Base-by-base conservation (phyloP, 2,888 invertebrate genomes). In the Chesias legatella region DNA sequence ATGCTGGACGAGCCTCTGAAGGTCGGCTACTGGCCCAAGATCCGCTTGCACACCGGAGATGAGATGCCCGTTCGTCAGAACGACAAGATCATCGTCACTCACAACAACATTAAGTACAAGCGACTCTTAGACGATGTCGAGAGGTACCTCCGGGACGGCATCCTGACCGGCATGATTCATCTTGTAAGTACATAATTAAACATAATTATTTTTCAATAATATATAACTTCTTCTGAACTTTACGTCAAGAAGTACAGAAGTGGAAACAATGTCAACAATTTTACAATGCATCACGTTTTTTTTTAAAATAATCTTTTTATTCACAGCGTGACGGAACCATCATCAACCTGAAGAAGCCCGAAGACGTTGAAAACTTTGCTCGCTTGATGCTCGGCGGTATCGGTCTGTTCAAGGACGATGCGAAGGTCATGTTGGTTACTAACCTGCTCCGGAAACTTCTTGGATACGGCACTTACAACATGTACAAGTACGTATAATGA, bases 361-460 rank as follows among this genome's bases (percentile, higher is more conserved):
- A 93, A 51, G 92, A 93, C 53, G 79, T 93, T 50, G 91, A 94
- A 65, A 85, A 88, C 58, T 85, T 94, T 44, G 93, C 92, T 28
- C 90, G 92, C 56, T 60, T 94, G 54, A 79, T 94, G 51, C 90
- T 93, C 66, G 91, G 91, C 28, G 92, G 92, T 52, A 81, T 90
- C 45, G 89, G 90, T 39, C 48, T 82, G 35, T 57, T 67, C 24
- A 89, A 91, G 33, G 83, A 91, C 41, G 90, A 93, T 68, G 88
- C 84, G 32, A 88, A 89, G 58, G 88, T 82, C 62, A 90, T 74
- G 68, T 75, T 81, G 51, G 41, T 86, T 24, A 67, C 71, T 41
- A 71, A 75, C 55, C 42, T 85, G 51, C 67, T 83, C 59, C 79
- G 69, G 63, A 79, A 66, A 51, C 58, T 84, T 53, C 55, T 86